Evolutionary conservation across 2,113 vertebrate species (phyloP).

Genomic region (Hucho hucho): DNA sequence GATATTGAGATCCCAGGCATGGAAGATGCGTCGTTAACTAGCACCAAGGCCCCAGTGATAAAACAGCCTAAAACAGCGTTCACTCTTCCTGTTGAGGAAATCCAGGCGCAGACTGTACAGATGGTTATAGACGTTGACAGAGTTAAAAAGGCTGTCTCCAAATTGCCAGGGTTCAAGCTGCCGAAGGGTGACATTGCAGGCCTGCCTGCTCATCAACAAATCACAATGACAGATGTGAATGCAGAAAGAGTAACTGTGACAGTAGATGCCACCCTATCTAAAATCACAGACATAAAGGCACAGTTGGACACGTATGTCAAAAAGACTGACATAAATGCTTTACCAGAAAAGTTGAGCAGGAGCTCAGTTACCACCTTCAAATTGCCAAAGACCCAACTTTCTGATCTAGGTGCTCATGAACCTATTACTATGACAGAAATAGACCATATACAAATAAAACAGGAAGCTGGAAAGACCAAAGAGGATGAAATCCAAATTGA

Average conservation of each 20-base stretch:
- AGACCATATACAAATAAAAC: slow-evolving; percentile 34
- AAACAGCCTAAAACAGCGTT: slow-evolving; percentile 53
- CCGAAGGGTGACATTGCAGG: slow-evolving; percentile 69
- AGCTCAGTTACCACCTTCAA: slow-evolving; percentile 38
- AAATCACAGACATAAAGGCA: too few species aligned
- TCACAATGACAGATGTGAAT: slow-evolving; percentile 72
- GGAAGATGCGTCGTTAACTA: slow-evolving; percentile 54
- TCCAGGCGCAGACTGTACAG: slow-evolving; percentile 48
- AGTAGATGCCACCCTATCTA: too few species aligned
- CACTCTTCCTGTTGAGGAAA: slow-evolving; percentile 33
- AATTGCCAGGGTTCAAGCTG: slow-evolving; percentile 73
- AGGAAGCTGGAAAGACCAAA: slow-evolving; percentile 12
- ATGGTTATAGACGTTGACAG: slow-evolving; percentile 70
- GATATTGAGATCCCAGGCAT: slow-evolving; percentile 79
- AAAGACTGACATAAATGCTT: slow-evolving; percentile 33
- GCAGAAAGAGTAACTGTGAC: slow-evolving; percentile 38
- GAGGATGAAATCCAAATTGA: slow-evolving; percentile 30
- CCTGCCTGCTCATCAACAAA: slow-evolving; percentile 69
- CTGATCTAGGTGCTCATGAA: slow-evolving; percentile 42
- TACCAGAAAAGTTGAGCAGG: slow-evolving; percentile 45
- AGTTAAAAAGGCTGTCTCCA: slow-evolving; percentile 74
- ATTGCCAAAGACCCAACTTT: slow-evolving; percentile 51
- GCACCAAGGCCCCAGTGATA: slow-evolving; percentile 30
- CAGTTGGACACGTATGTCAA: not conserved
- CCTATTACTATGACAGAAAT: slow-evolving; percentile 39